Evolutionary conservation across 1,140 invertebrate genomes (phyloP).

Genomic region (Zelostemma sp.): DNA sequence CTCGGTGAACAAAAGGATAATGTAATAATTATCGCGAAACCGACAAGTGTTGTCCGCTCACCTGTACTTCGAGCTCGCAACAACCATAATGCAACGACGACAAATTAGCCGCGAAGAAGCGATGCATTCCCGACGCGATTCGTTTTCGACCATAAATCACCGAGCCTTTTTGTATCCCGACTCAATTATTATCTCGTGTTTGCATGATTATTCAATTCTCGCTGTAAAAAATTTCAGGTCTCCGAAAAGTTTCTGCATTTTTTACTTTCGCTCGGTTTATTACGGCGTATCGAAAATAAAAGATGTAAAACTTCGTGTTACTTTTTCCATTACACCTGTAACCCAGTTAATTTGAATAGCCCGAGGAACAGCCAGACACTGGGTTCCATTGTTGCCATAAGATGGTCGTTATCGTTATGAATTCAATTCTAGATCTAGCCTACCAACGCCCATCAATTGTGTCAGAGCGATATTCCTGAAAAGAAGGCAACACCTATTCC

Average conservation of each 20-base stretch:
- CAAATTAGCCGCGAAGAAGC: conserved; percentile 33
- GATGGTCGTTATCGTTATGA: conserved; percentile 19
- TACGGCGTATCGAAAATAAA: background rate
- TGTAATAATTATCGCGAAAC: conserved; percentile 28
- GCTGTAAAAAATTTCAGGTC: too few relatives aligned
- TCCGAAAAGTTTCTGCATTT: too few relatives aligned
- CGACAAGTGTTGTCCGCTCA: conserved; percentile 35
- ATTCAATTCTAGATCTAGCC: conserved; percentile 1
- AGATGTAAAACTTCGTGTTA: too few relatives aligned
- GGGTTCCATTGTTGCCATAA: conserved; percentile 27
- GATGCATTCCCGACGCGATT: background rate
- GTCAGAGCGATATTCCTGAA: background rate
- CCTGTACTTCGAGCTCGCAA: conserved; percentile 22
- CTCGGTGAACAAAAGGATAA: conserved; percentile 39
- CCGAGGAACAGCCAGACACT: conserved; percentile 18
- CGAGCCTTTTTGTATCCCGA: background rate
- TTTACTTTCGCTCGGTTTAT: too few relatives aligned
- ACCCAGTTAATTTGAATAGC: conserved; percentile 51
- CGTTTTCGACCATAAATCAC: background rate
- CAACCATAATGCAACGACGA: conserved; percentile 34
- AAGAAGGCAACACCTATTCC: background rate
- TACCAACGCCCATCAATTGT: conserved; percentile 4
- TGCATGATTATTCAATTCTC: too few relatives aligned
- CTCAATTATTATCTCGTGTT: too few relatives aligned
- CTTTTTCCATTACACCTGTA: conserved; percentile 47